Evolutionary conservation across 2,888 invertebrate genomes (phyloP).

Genomic region (Lithophane ornitopus): DNA sequence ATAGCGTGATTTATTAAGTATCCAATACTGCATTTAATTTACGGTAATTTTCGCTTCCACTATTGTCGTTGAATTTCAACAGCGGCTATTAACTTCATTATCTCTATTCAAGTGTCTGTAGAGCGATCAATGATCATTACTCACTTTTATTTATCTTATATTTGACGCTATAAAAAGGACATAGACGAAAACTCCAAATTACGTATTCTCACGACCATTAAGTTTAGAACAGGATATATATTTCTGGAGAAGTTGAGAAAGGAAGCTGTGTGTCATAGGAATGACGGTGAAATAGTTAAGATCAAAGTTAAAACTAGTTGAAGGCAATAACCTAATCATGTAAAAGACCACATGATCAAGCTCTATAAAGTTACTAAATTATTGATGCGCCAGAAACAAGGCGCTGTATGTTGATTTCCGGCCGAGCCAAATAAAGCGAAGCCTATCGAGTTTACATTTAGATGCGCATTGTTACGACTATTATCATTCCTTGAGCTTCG

Average conservation of each 20-base stretch:
- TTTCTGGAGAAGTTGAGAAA: conserved; percentile 61
- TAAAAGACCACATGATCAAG: conserved; percentile 16
- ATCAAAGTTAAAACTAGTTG: conserved; percentile 54
- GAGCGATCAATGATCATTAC: conserved; percentile 60
- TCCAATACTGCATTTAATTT: conserved; percentile 48
- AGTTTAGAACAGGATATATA: conserved; percentile 62
- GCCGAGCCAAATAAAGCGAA: conserved; percentile 34
- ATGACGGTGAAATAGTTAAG: conserved; percentile 36
- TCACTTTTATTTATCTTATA: conserved; percentile 60
- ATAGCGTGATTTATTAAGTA: conserved; percentile 49
- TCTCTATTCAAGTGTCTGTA: conserved; percentile 52
- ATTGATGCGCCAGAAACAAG: conserved; percentile 36
- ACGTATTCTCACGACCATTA: conserved; percentile 66
- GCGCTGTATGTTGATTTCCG: conserved; percentile 47
- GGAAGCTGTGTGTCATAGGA: conserved; percentile 60
- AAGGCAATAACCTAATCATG: conserved; percentile 12
- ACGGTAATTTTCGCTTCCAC: conserved; percentile 47
- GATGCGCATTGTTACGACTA: conserved; percentile 31
- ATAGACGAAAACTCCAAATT: conserved; percentile 53
- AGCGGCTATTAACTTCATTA: conserved; percentile 53
- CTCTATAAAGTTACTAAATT: conserved; percentile 22
- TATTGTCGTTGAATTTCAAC: conserved; percentile 50
- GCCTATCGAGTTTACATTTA: conserved; percentile 38
- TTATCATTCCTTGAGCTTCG: conserved; percentile 37
- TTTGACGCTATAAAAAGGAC: conserved; percentile 61